Conservation (phyloP, 1,140 invertebrate species). For the Pogonomyrmex barbatus region DNA sequence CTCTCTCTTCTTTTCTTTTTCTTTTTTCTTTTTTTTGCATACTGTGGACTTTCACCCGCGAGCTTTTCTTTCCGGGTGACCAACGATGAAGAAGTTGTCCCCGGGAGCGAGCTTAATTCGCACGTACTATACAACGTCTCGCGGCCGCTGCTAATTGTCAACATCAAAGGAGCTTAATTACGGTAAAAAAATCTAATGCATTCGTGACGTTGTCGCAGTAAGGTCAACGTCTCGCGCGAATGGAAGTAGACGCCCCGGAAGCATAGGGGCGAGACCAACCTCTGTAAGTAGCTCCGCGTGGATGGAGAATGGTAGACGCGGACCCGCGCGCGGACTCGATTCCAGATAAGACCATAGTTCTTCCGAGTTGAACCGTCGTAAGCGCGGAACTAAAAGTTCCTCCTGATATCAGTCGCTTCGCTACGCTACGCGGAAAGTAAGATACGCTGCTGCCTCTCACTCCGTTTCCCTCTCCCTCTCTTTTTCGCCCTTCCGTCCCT, state of each 20-base stretch:
- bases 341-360: slow-evolving; percentile 73
- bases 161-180: slow-evolving; percentile 50
- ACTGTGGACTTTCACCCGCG: background rate
- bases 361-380: slow-evolving; percentile 74
- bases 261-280: background rate
- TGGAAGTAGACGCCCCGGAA: background rate
- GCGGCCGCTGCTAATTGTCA: slow-evolving; percentile 4
- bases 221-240: slow-evolving; percentile 34
- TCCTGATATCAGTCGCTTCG: slow-evolving; percentile 76
- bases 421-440: slow-evolving; percentile 68
- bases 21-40: background rate
- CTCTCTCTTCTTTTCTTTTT: too few species aligned
- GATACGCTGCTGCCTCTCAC: slow-evolving; percentile 48
- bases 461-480: background rate
- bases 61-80: slow-evolving; percentile 29
- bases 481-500: slow-evolving; percentile 22
- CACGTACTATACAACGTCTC: background rate
- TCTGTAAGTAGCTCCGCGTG: slow-evolving; percentile 33
- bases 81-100: slow-evolving; percentile 17
- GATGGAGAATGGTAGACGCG: slow-evolving; percentile 35
- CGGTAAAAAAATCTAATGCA: slow-evolving; percentile 49
- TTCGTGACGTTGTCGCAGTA: slow-evolving; percentile 62
- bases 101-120: slow-evolving; percentile 37
- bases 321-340: slow-evolving; percentile 56
- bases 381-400: slow-evolving; percentile 79